Percentiles rank a stretch among this genome's conserved stretches.
Conservation (phyloP, 2,888 invertebrate species). For the Rhagonycha lutea region DNA sequence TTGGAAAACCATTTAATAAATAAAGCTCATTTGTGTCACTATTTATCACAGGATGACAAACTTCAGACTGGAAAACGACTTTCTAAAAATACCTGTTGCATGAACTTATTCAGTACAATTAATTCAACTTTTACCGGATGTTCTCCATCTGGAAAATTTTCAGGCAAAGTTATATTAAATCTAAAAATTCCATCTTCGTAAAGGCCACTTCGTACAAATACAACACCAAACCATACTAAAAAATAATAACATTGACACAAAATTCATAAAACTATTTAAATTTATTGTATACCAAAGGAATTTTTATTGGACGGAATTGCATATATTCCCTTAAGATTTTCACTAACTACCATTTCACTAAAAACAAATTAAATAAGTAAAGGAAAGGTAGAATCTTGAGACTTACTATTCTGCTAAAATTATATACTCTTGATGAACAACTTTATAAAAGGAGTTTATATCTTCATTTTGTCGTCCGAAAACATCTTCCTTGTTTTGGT, state of each 20-base stretch:
- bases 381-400: not conserved
- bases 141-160: slow-evolving; percentile 83
- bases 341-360: slow-evolving; percentile 83
- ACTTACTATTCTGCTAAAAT: slow-evolving; percentile 93
- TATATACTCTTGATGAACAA: slow-evolving; percentile 86
- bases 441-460: slow-evolving; percentile 69
- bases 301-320: slow-evolving; percentile 89
- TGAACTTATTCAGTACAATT: not conserved
- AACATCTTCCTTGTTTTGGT: slow-evolving; percentile 63
- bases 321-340: slow-evolving; percentile 87
- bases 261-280: not conserved
- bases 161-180: slow-evolving; percentile 84
- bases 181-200: slow-evolving; percentile 91
- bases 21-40: slow-evolving; percentile 77
- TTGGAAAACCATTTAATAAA: slow-evolving; percentile 77
- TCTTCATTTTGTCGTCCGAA: slow-evolving; percentile 61
- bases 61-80: slow-evolving; percentile 79
- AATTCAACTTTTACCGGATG: slow-evolving; percentile 71
- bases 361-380: slow-evolving; percentile 47
- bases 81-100: slow-evolving; percentile 61
- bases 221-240: slow-evolving; percentile 88
- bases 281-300: slow-evolving; percentile 70
- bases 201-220: slow-evolving; percentile 85
- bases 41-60: slow-evolving; percentile 88
- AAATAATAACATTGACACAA: slow-evolving; percentile 20